A percentile compares a stretch with the other conserved stretches of the same genome.
These are phyloP conservation scores for Narcine bancroftii DNA, from an alignment of 2,113 vertebrate species.

Conservation along the genomic window DNA sequence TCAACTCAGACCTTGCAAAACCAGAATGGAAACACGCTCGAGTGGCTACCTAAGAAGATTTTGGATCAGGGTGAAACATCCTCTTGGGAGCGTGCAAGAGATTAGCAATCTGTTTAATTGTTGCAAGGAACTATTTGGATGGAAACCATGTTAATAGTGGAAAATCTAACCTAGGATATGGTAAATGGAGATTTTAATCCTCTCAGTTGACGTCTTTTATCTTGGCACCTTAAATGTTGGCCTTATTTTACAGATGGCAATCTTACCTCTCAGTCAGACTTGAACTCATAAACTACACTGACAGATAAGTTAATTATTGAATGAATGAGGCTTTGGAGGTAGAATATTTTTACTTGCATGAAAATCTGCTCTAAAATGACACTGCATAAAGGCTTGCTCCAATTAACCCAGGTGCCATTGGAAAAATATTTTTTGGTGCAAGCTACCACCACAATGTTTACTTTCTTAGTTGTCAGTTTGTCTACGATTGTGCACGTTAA, in stretches of 20 bases:
- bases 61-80: neutral
- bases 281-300: neutral
- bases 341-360: neutral
- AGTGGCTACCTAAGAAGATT: neutral
- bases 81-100: neutral
- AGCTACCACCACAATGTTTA: no score
- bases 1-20: no score
- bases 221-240: neutral
- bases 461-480: no score
- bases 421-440: no score
- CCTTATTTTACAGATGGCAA: neutral
- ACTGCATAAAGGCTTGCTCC: no score
- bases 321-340: neutral
- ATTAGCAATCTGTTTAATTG: neutral
- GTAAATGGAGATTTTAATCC: neutral
- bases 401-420: no score
- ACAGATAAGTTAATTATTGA: neutral
- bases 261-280: neutral
- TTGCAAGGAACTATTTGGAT: neutral
- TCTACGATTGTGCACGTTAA: no score
- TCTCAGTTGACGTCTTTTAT: neutral
- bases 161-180: neutral
- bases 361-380: no score
- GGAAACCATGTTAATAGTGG: neutral
- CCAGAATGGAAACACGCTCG: no score